Conservation (phyloP, 2,113 vertebrate species). For the Hemibates koningsi region DNA sequence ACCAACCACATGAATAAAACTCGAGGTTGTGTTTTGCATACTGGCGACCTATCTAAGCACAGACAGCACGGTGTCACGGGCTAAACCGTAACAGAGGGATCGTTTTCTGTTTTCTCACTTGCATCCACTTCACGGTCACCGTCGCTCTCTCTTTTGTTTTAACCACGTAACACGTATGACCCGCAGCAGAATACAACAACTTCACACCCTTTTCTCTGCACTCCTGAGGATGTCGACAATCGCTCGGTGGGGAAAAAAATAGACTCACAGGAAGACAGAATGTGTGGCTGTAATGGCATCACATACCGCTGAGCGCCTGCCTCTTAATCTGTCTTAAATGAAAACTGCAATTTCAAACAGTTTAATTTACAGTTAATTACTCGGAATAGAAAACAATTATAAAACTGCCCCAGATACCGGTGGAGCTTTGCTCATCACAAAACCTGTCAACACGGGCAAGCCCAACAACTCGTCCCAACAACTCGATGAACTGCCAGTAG, state of each 20-base stretch:
- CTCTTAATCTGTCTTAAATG: neutral
- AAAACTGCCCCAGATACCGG: neutral
- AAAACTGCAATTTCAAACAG: neutral
- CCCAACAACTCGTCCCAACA: neutral
- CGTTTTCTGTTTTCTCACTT: neutral
- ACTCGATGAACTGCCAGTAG: neutral
- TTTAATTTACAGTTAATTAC: neutral
- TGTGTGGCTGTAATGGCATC: neutral
- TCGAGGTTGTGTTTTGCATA: neutral
- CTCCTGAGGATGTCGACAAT: neutral
- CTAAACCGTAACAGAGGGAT: neutral
- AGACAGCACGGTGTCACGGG: neutral
- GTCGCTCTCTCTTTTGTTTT: neutral
- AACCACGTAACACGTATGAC: neutral
- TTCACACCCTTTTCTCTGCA: neutral
- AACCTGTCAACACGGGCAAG: neutral
- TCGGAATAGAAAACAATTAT: neutral
- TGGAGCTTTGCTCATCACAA: neutral
- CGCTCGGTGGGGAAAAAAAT: neutral
- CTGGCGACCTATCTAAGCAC: neutral
- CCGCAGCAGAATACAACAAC: neutral
- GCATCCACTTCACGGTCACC: neutral
- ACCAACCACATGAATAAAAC: neutral
- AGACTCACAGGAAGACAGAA: neutral
- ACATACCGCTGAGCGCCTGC: neutral